A percentile compares a stretch with the other conserved stretches of the same genome.
Evolutionary conservation across 1,140 invertebrate genomes (phyloP).

Genomic region (Heliconius congener): DNA sequence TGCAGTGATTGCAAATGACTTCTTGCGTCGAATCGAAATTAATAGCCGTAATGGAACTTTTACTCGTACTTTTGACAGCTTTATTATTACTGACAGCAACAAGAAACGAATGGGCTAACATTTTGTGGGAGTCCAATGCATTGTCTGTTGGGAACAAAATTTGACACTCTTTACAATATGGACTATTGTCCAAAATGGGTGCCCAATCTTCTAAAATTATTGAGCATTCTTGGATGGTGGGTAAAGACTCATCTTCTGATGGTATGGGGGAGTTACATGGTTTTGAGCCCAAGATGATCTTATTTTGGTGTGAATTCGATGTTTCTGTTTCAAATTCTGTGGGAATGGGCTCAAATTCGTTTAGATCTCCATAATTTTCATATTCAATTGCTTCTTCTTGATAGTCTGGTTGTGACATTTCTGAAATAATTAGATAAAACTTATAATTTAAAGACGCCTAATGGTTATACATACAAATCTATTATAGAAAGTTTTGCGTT

Average conservation of each 20-base stretch:
- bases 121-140: slow-evolving; percentile 54
- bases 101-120: slow-evolving; percentile 53
- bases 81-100: slow-evolving; percentile 45
- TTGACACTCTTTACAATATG: slow-evolving; percentile 50
- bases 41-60: slow-evolving; percentile 27
- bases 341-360: not conserved
- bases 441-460: too few species aligned
- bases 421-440: not conserved
- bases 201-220: slow-evolving; percentile 51
- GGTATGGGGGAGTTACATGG: slow-evolving; percentile 27
- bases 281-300: slow-evolving; percentile 55
- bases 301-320: slow-evolving; percentile 28
- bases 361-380: not conserved
- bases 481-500: too few species aligned
- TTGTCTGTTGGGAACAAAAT: slow-evolving; percentile 57
- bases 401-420: not conserved
- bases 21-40: not conserved
- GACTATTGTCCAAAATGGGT: slow-evolving; percentile 34
- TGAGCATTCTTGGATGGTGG: slow-evolving; percentile 25
- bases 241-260: not conserved
- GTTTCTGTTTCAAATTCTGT: not conserved
- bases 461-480: too few species aligned
- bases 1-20: slow-evolving; percentile 51
- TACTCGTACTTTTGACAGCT: slow-evolving; percentile 43
- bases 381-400: not conserved